Evolutionary conservation across 2,888 invertebrate genomes (phyloP), one percentile per base, ranked within the genome.

Genomic region (Frankliniella intonsa): DNA sequence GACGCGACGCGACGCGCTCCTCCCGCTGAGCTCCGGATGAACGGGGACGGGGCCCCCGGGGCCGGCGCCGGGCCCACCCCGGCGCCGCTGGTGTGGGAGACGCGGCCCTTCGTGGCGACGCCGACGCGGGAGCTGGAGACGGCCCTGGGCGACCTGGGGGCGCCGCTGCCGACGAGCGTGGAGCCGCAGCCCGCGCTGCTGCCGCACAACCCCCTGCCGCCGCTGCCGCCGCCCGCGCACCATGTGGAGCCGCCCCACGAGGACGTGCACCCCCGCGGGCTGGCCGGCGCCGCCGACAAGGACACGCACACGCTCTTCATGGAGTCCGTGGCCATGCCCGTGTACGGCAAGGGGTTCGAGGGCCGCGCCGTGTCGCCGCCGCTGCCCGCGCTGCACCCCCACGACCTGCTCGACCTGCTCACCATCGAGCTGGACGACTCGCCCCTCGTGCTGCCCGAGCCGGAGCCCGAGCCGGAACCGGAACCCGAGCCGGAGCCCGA

Each of bases 181-280:
- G 69, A 76, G 69, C 69, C 69, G 69, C 69, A 76, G 69, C 69
- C 69, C 22, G 22, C 25, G 25, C 69, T 76, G 69, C 69, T 76
- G 69, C 69, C 69, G 69, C 69, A 76, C 69, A 76, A 76, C 69
- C 69, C 69, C 22, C 69, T 76, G 69, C 69, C 69, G 69, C 69
- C 69, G 69, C 69, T 76, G 69, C 69, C 69, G 25, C 69, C 69
- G 69, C 69, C 69, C 69, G 69, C 69, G 25, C 69, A 76, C 69
- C 69, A 76, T 22, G 69, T 76, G 69, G 69, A 76, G 69, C 69
- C 69, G 11, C 69, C 69, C 22, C 69, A 76, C 69, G 69, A 76
- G 25, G 69, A 76, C 69, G 25, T 76, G 22, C 69, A 76, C 69
- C 11, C 25, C 69, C 22, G 25, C 22, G 69, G 69, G 11, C 69